Evolutionary conservation across 2,888 invertebrate species (phyloP).

Genomic region (Troides aeacus): DNA sequence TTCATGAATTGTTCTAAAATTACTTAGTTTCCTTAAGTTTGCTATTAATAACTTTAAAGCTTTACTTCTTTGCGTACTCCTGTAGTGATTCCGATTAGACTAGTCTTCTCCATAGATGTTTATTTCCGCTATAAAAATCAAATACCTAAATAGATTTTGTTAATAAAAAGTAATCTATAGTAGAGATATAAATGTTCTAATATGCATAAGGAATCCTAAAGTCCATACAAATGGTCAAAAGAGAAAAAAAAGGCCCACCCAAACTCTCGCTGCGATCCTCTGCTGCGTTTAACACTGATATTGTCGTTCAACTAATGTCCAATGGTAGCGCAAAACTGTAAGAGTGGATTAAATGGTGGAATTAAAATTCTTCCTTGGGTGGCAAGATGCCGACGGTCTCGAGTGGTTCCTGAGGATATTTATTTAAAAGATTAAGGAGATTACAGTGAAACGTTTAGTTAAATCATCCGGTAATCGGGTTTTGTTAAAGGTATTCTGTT

Average conservation of each 20-base stretch:
- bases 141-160: too few species aligned
- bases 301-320: conserved; percentile 37
- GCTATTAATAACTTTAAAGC: too few species aligned
- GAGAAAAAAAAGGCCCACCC: conserved; percentile 50
- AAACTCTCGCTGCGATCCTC: conserved; percentile 41
- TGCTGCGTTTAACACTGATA: conserved; percentile 42
- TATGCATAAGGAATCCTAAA: neutral
- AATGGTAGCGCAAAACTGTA: conserved; percentile 48
- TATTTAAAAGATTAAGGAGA: conserved; percentile 71
- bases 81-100: too few species aligned
- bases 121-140: too few species aligned
- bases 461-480: conserved; percentile 34
- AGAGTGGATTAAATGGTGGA: conserved; percentile 36
- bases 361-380: conserved; percentile 54
- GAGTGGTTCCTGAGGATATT: conserved; percentile 60
- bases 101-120: too few species aligned
- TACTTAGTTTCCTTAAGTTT: too few species aligned
- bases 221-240: neutral
- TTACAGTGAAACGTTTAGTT: conserved; percentile 51
- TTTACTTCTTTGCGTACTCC: too few species aligned
- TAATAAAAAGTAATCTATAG: too few species aligned
- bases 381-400: conserved; percentile 44
- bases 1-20: too few species aligned
- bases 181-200: too few species aligned
- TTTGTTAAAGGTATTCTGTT: conserved; percentile 53